Conservation (phyloP, 2,113 vertebrate species). For the Chrysochloris asiatica region DNA sequence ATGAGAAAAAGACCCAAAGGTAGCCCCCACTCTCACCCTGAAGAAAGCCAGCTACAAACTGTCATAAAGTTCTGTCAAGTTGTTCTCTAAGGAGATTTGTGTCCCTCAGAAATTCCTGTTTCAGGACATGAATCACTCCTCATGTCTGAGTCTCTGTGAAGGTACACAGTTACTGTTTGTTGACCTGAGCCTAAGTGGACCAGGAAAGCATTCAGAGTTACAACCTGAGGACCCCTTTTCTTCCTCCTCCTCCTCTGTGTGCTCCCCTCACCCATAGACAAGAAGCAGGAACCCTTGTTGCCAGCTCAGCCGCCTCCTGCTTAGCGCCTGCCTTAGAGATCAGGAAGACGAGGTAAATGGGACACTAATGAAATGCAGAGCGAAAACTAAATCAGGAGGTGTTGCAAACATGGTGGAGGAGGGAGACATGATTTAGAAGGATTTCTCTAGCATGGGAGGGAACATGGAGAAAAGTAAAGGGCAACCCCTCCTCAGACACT, state of each 20-base stretch:
- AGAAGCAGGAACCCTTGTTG: background rate
- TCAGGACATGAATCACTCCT: background rate
- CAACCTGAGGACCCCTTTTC: background rate
- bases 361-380: constrained; percentile 76
- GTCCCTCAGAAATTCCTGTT: background rate
- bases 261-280: background rate
- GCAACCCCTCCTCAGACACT: background rate
- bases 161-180: accelerated
- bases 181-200: background rate
- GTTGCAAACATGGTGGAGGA: constrained; percentile 63
- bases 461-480: background rate
- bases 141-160: background rate
- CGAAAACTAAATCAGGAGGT: constrained; percentile 71
- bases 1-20: too few relatives aligned
- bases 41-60: background rate
- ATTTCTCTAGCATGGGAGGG: background rate
- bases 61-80: too few relatives aligned
- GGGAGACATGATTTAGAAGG: constrained; percentile 23
- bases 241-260: too few relatives aligned
- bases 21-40: background rate
- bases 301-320: constrained; percentile 33
- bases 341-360: constrained; percentile 65
- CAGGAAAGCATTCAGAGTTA: background rate
- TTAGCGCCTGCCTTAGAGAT: constrained; percentile 23
- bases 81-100: background rate